Evolutionary conservation across 2,888 invertebrate species (phyloP), one percentile per base, ranked within the genome.

Genomic region (Clistopyga incitator): DNA sequence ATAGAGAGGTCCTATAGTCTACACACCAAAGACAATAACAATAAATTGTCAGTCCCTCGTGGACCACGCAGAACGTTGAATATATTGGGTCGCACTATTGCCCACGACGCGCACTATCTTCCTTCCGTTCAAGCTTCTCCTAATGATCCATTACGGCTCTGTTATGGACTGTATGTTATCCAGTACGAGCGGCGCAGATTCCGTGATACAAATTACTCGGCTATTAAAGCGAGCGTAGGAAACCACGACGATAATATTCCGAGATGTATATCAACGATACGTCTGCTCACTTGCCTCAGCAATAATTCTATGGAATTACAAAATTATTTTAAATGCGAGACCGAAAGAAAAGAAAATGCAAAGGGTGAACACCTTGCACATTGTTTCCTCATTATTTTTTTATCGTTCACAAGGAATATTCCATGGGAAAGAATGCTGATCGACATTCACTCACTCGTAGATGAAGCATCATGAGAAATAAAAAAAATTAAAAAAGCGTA

Each of bases 21-120:
- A 50, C 65, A 65, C 67, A n/a, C 59, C 67, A 20, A 77, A 84
- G 87, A 87, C 86, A 86, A 88, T 81, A 84, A 82, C 82, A 86
- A 85, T 87, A 81, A 88, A 88, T 87, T 85, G 85, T 88, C 81
- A 74, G 81, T 68, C 81, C 78, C 86, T 71, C 81, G 83, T 81
- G 82, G 79, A 80, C 81, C 75, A 45, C 45, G 54, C 42, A 15
- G 47, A 68, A 70, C 61, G 29, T 59, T 42, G 45, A 61, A 71
- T 77, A 74, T 75, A 64, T 71, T 67, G 29, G 71, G 20, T 42
- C 18, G 59, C 25, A 38, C 70, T 64, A 79, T 75, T 79, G 38
- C 70, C 76, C 71, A 77, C 76, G 71, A 78, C 56, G 56, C 54
- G 54, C 76, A 81, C 79, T 84, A 86, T 86, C 84, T 80, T 75